Conservation (phyloP, 2,797 vertebrate genomes). For the Oreonectes daqikongensis region DNA sequence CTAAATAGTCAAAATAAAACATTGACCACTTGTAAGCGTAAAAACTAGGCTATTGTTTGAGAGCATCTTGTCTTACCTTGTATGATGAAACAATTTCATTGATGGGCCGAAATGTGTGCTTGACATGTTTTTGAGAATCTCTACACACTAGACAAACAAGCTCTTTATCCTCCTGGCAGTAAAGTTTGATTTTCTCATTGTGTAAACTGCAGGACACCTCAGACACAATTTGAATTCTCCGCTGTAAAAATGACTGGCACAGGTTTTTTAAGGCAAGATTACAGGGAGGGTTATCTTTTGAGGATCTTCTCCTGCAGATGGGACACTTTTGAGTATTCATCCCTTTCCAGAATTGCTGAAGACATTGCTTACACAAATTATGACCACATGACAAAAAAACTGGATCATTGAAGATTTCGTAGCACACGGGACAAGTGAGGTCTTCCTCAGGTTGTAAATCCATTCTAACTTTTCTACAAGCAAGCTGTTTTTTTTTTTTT, state of each 20-base stretch:
- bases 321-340: slow-evolving; percentile 2
- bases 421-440: slow-evolving; percentile 1
- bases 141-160: slow-evolving; percentile 16
- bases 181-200: slow-evolving; percentile 11
- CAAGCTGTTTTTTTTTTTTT: not conserved
- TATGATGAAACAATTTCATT: not conserved
- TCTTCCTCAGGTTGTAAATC: not conserved
- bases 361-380: slow-evolving; percentile 14
- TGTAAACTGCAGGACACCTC: not conserved
- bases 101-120: not conserved
- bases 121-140: slow-evolving; percentile 17
- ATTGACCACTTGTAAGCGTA: not conserved
- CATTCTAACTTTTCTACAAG: not conserved
- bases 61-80: slow-evolving; percentile 9
- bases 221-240: not conserved
- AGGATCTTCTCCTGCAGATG: slow-evolving; percentile 7
- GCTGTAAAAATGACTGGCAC: not conserved
- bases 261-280: slow-evolving; percentile 4
- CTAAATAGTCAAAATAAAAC: too few relatives aligned
- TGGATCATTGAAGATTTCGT: not conserved
- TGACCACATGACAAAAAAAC: slow-evolving; percentile 16
- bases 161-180: slow-evolving; percentile 11
- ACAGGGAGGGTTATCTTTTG: not conserved
- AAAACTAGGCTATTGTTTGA: too few relatives aligned
- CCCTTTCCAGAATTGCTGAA: not conserved